phyloP scores from a whole-genome alignment of 2,888 invertebrate species.

The Acanthosepion lycidas region DNA sequence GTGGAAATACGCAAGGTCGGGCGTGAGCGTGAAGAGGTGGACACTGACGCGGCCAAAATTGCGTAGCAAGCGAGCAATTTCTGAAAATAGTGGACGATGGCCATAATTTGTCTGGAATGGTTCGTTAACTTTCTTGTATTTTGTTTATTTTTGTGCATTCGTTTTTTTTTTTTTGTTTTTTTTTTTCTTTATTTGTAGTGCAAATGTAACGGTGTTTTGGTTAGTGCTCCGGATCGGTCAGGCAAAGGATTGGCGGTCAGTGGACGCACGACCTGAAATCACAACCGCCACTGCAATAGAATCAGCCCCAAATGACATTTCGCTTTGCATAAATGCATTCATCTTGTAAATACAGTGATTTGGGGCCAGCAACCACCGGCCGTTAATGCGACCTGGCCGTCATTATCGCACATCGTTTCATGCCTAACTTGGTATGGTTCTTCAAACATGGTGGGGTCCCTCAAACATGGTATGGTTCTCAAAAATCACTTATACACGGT shows the following conservation, averaged over 20 bases:
- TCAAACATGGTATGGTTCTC: not conserved
- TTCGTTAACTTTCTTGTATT: not conserved
- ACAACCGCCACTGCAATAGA: constrained; percentile 12
- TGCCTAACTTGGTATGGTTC: not conserved
- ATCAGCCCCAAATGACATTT: not conserved
- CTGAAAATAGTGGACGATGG: not conserved
- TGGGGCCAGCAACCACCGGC: not conserved
- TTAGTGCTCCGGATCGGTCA: not conserved
- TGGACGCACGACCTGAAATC: not conserved
- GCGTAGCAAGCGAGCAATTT: not conserved
- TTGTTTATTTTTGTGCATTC: not conserved
- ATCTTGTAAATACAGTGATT: not conserved
- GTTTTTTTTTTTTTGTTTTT: too few species aligned
- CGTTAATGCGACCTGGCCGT: not conserved
- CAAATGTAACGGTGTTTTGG: not conserved
- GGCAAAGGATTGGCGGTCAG: not conserved
- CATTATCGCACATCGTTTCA: not conserved
- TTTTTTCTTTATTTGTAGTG: too few species aligned
- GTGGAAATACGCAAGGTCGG: not conserved
- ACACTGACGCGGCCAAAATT: not conserved
- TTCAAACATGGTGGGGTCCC: not conserved
- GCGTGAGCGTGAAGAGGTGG: not conserved
- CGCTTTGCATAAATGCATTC: not conserved
- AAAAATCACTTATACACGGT: not conserved
- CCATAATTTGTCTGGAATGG: constrained; percentile 33